Evolutionary conservation across 2,888 invertebrate genomes (phyloP), one percentile per base, ranked within the genome.

Genomic region (Eupithecia tripunctaria): DNA sequence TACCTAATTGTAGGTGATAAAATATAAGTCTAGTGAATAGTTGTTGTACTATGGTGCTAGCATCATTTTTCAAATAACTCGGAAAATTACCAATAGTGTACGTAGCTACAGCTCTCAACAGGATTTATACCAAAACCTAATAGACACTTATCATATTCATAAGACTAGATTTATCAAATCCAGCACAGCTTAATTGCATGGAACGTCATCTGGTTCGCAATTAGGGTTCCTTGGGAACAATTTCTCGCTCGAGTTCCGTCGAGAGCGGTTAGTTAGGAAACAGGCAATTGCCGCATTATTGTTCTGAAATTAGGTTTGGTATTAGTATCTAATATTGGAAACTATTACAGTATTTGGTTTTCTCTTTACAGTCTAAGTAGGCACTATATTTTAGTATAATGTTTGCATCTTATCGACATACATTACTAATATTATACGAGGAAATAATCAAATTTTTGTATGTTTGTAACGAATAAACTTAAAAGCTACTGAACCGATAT

Each of bases 121-220:
- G 47, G n/a, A 51, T 51, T 25, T 5, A 25, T 1, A 56, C 56
- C 21, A 56, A 51, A 25, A 25, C 14, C 56, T 56, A 56, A 25
- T 51, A 56, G 25, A 25, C 56, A 25, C 56, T 25, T 56, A 56
- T 56, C 56, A 60, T 29, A 15, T 73, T 73, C 69, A 78, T 80
- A 78, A 67, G 15, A 29, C 29, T 29, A 79, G 79, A 75, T 79
- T 70, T 74, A 71, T 56, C 69, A 71, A 80, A 79, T 78, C 64
- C 71, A 56, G 43, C 59, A 63, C 63, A 63, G 47, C 59, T 73
- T 87, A 85, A 89, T 85, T 85, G 84, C 81, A 86, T 85, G 82
- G 86, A 85, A 82, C 82, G 82, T 86, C 88, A 84, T 84, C 85
- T 80, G 81, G 82, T 82, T 81, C 82, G 84, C 81, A 82, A 82